Conservation (phyloP, 2,113 vertebrate species). For the Engystomops pustulosus region DNA sequence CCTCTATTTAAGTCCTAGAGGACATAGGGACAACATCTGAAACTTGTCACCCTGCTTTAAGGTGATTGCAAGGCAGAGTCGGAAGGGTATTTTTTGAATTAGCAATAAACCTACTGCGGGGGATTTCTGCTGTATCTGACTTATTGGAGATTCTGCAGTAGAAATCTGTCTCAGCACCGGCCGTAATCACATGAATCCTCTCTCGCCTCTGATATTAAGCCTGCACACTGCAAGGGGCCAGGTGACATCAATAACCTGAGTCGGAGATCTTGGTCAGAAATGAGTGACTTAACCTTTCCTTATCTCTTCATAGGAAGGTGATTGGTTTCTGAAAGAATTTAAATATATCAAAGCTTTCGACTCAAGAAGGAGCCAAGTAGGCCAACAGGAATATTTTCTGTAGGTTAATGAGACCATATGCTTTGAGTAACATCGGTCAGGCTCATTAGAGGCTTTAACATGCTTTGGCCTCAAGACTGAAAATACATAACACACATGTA, state of each 20-base stretch:
- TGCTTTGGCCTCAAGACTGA: no score
- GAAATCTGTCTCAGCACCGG: neutral
- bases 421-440: no score
- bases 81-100: slow-evolving; percentile 2
- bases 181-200: slow-evolving; percentile 33
- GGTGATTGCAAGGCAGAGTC: neutral
- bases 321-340: slow-evolving; percentile 21
- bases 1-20: neutral
- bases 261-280: slow-evolving; percentile 11
- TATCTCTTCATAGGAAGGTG: neutral
- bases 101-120: slow-evolving; percentile 20
- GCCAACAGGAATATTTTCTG: no score
- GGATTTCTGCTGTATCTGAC: neutral
- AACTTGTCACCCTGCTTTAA: neutral
- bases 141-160: slow-evolving; percentile 10
- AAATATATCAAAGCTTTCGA: neutral
- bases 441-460: no score
- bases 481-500: no score
- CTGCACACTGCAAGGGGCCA: slow-evolving; percentile 10
- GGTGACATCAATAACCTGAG: slow-evolving; percentile 32
- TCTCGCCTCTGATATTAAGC: slow-evolving; percentile 29
- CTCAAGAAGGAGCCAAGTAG: neutral
- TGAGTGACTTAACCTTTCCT: slow-evolving; percentile 33
- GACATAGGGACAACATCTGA: neutral
- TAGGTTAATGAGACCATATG: no score